Percentiles rank a stretch among this genome's conserved stretches.
These are phyloP conservation scores for Hecatera dysodea DNA, from an alignment of 2,888 invertebrate species.

Conservation along the genomic window DNA sequence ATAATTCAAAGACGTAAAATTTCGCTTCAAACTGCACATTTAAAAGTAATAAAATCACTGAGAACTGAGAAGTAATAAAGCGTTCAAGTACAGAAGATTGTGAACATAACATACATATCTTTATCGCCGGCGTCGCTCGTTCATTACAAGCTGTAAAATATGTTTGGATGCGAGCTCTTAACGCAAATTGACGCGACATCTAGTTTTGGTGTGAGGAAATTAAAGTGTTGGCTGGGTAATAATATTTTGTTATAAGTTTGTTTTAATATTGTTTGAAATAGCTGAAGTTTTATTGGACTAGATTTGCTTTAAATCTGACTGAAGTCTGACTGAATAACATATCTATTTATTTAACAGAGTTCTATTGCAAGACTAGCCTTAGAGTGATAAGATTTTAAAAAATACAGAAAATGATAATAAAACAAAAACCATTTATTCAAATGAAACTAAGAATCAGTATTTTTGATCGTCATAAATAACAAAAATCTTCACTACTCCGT, in stretches of 20 bases:
- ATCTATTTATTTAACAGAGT: not conserved
- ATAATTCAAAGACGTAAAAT: constrained; percentile 59
- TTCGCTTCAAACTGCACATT: constrained; percentile 58
- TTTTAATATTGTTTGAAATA: constrained; percentile 9
- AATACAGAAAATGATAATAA: too few species aligned
- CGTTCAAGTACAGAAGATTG: constrained; percentile 59
- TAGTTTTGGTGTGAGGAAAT: constrained; percentile 43
- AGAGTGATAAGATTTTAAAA: too few species aligned
- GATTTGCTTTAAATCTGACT: too few species aligned
- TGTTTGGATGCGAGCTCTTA: constrained; percentile 36
- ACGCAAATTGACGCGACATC: constrained; percentile 50
- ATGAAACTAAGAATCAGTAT: too few species aligned
- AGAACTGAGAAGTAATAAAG: constrained; percentile 62
- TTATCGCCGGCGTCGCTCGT: constrained; percentile 57
- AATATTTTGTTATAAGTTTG: not conserved
- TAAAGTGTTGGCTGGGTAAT: constrained; percentile 13
- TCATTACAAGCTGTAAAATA: constrained; percentile 62
- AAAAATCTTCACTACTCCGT: not conserved
- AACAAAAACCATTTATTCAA: too few species aligned
- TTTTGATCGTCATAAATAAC: not conserved
- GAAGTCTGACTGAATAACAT: too few species aligned
- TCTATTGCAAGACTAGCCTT: not conserved
- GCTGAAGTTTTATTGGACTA: not conserved
- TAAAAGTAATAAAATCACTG: constrained; percentile 65
- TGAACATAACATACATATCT: constrained; percentile 65